Evolutionary conservation across 2,888 invertebrate species (phyloP).

Genomic region (Protodeltote pygarga): DNA sequence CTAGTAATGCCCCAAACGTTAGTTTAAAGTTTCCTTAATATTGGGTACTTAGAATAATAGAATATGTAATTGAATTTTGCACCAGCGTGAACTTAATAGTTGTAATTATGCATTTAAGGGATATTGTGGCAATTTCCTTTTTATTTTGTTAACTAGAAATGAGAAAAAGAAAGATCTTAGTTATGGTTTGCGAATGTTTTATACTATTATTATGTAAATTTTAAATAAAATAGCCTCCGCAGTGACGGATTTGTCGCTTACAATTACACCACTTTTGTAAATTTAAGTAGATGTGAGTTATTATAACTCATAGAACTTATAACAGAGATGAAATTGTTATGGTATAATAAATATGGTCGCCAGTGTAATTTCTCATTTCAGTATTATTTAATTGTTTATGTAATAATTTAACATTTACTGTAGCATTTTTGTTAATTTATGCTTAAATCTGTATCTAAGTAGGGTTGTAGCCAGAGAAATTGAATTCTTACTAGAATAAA

Average conservation of each 20-base stretch:
- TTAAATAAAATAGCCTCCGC: too few species aligned
- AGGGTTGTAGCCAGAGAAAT: slow-evolving; percentile 17
- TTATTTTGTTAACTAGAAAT: slow-evolving; percentile 48
- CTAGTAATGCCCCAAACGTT: slow-evolving; percentile 32
- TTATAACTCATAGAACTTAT: too few species aligned
- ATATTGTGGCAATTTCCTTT: slow-evolving; percentile 30
- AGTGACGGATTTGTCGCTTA: too few species aligned
- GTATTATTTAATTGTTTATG: slow-evolving; percentile 37
- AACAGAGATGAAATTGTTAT: too few species aligned
- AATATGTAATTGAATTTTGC: slow-evolving; percentile 47
- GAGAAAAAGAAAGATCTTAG: slow-evolving; percentile 47
- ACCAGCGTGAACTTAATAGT: slow-evolving; percentile 60
- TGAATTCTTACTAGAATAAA: slow-evolving; percentile 4
- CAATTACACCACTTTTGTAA: too few species aligned
- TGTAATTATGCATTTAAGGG: slow-evolving; percentile 67
- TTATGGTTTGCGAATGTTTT: slow-evolving; percentile 24
- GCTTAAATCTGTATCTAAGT: slow-evolving; percentile 70
- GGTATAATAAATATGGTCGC: too few species aligned
- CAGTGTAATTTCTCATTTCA: slow-evolving; percentile 52
- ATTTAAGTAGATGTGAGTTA: too few species aligned
- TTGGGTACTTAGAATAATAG: slow-evolving; percentile 28
- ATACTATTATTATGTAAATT: too few species aligned
- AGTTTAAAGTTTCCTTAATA: slow-evolving; percentile 9
- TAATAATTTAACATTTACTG: slow-evolving; percentile 56
- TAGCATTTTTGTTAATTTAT: slow-evolving; percentile 71